Percentiles rank a stretch among this genome's conserved stretches.
Evolutionary conservation across 1,140 invertebrate genomes (phyloP).

Genomic region (Littorina saxatilis): DNA sequence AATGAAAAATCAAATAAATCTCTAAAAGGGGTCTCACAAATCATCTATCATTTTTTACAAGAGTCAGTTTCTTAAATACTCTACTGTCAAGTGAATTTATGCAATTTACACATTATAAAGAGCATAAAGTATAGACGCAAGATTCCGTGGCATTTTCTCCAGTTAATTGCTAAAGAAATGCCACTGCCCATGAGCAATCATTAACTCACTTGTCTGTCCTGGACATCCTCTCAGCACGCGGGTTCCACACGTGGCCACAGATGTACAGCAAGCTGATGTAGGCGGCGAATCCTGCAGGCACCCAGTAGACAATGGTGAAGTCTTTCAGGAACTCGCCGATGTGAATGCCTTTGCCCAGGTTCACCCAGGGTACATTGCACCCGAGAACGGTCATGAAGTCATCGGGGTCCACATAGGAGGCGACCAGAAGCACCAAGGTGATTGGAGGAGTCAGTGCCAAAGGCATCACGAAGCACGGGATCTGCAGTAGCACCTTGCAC

Average conservation of each 20-base stretch:
- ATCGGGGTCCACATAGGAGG: slow-evolving; percentile 41
- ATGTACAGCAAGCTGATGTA: slow-evolving; percentile 97
- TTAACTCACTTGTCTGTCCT: slow-evolving; percentile 90
- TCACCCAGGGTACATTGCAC: slow-evolving; percentile 33
- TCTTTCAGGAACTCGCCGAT: slow-evolving; percentile 48
- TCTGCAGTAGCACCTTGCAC: slow-evolving; percentile 97
- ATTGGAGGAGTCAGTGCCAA: slow-evolving; percentile 82
- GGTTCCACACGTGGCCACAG: slow-evolving; percentile 96
- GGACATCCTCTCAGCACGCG: slow-evolving; percentile 96
- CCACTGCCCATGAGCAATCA: slow-evolving; percentile 91
- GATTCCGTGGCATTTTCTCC: too few relatives aligned
- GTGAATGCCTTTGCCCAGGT: slow-evolving; percentile 9
- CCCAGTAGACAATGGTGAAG: slow-evolving; percentile 37
- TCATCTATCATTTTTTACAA: too few relatives aligned
- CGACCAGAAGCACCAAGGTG: slow-evolving; percentile 41
- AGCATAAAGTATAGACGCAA: too few relatives aligned
- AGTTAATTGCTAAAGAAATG: too few relatives aligned
- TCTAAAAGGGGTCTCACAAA: too few relatives aligned
- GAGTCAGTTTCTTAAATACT: too few relatives aligned
- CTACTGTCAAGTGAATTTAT: too few relatives aligned
- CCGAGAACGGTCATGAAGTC: slow-evolving; percentile 27
- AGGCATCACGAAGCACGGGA: slow-evolving; percentile 96
- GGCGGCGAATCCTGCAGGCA: slow-evolving; percentile 80
- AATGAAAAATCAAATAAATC: too few relatives aligned
- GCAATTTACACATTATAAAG: too few relatives aligned